phyloP scores from a whole-genome alignment of 2,888 invertebrate species.

The Chydorus sphaericus region DNA sequence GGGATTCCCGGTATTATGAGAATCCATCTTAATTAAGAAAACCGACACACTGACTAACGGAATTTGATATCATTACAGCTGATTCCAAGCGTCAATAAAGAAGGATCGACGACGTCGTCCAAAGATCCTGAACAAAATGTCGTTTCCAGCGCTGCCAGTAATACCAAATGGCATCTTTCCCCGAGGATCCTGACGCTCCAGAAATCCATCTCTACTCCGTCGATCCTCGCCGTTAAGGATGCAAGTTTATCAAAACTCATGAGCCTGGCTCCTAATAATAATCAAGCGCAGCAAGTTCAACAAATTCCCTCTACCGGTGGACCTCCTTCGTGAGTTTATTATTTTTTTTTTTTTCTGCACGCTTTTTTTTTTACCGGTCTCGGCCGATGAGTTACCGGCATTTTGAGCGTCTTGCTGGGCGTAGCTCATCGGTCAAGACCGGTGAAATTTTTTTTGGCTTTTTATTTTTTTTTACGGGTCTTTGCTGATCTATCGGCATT shows the following conservation, averaged over 20 bases:
- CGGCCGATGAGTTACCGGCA: too few species aligned
- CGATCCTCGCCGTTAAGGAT: slow-evolving; percentile 57
- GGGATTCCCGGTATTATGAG: slow-evolving; percentile 52
- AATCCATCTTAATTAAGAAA: slow-evolving; percentile 9
- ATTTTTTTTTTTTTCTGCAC: not conserved
- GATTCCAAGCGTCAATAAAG: not conserved
- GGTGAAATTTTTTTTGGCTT: too few species aligned
- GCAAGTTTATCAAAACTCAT: not conserved
- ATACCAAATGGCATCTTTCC: slow-evolving; percentile 1
- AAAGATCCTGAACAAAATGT: not conserved
- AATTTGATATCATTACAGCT: slow-evolving; percentile 10
- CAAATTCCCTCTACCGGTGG: too few species aligned
- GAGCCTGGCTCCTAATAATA: too few species aligned
- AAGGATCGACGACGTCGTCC: not conserved
- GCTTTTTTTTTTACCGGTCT: not conserved
- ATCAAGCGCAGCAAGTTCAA: too few species aligned
- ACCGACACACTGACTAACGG: not conserved
- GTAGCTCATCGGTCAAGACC: too few species aligned
- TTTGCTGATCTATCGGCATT: too few species aligned
- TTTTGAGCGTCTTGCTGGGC: too few species aligned
- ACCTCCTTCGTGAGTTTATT: not conserved
- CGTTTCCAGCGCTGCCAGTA: not conserved
- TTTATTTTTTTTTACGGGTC: too few species aligned
- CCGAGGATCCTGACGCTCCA: slow-evolving; percentile 37
- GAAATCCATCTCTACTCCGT: slow-evolving; percentile 80